Evolutionary conservation across 2,113 vertebrate genomes (phyloP).

Genomic region (Thinocorus orbignyianus): DNA sequence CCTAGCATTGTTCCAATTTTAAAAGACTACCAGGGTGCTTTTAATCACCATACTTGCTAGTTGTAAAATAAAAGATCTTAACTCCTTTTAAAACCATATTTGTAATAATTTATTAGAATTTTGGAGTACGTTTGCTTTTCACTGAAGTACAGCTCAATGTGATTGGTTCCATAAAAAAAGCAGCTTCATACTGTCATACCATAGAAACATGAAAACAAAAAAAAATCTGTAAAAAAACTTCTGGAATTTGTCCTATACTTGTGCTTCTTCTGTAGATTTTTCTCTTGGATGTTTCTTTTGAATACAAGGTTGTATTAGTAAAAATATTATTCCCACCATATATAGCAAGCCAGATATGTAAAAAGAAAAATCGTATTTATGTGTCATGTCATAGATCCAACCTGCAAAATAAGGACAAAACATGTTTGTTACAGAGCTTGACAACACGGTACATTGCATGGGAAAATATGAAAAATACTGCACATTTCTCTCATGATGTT

Average conservation of each 20-base stretch:
- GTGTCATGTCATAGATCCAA: conserved; percentile 84
- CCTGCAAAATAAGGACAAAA: conserved; percentile 73
- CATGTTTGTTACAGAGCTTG: background rate
- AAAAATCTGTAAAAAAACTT: background rate
- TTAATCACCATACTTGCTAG: background rate
- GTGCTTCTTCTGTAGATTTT: conserved; percentile 53
- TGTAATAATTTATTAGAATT: conserved; percentile 9
- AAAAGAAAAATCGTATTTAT: conserved; percentile 83
- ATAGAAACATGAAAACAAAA: background rate
- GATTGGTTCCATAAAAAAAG: background rate
- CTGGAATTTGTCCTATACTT: conserved; percentile 35
- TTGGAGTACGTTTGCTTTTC: background rate
- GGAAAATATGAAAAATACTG: background rate
- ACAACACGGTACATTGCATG: background rate
- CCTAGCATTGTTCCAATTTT: background rate
- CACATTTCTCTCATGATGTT: background rate
- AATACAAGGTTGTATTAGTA: conserved; percentile 77
- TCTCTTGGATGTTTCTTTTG: conserved; percentile 65
- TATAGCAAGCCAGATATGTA: conserved; percentile 82
- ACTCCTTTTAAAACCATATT: background rate
- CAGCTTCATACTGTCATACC: background rate
- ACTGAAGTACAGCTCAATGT: background rate
- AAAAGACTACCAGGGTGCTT: background rate
- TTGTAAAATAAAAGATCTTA: background rate
- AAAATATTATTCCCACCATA: conserved; percentile 78